Percentiles rank a stretch among this genome's conserved stretches.
Conservation (phyloP, 2,797 vertebrate species). For the Rachycentron canadum region DNA sequence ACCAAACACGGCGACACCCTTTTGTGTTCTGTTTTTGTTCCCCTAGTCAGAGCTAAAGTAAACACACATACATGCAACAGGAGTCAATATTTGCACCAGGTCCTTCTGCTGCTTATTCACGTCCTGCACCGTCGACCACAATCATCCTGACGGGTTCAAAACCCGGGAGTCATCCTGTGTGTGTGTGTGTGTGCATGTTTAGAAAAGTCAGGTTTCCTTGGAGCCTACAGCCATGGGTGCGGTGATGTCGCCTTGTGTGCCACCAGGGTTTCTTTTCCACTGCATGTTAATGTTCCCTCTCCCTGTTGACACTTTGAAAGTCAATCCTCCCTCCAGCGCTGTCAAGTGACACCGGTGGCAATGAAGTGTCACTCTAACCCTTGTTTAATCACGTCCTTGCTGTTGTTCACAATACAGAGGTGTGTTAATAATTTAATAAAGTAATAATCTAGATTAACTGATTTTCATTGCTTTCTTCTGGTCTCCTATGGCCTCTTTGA, state of each 20-base stretch:
- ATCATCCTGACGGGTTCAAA: conserved; percentile 47
- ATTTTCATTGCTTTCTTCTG: background rate
- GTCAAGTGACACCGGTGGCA: conserved; percentile 35
- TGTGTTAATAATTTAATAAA: conserved; percentile 27
- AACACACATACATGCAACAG: conserved; percentile 45
- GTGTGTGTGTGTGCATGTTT: conserved; percentile 6
- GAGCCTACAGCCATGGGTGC: conserved; percentile 32
- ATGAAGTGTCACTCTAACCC: conserved; percentile 29
- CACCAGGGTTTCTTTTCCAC: conserved; percentile 24
- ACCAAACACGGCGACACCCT: background rate
- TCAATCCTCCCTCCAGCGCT: conserved; percentile 22
- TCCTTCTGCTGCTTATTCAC: conserved; percentile 14
- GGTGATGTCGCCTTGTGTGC: conserved; percentile 23
- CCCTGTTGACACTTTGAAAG: conserved; percentile 58
- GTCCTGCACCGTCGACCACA: conserved; percentile 21
- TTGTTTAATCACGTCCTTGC: conserved; percentile 14
- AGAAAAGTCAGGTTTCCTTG: conserved; percentile 29
- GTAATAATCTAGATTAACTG: conserved; percentile 18
- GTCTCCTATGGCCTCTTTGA: background rate
- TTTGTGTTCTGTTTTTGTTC: background rate
- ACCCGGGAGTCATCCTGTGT: conserved; percentile 6
- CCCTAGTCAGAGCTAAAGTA: conserved; percentile 29
- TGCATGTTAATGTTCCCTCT: conserved; percentile 37
- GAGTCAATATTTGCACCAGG: conserved; percentile 75
- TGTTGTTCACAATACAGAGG: conserved; percentile 9